A percentile compares a stretch with the other conserved stretches of the same genome.
phyloP scores from a whole-genome alignment of 2,797 vertebrate genomes.

The Alosa sapidissima region DNA sequence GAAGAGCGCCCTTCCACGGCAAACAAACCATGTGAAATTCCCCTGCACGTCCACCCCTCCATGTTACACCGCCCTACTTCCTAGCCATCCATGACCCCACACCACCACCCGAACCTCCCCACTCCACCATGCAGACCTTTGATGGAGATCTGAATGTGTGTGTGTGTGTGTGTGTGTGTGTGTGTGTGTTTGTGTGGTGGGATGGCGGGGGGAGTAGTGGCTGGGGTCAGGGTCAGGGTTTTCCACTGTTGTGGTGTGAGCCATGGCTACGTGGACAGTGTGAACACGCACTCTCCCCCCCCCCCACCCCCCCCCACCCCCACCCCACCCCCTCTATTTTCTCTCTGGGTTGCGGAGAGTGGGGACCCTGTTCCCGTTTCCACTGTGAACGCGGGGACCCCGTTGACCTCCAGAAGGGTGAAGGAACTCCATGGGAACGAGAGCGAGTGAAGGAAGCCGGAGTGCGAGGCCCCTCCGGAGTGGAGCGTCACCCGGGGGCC shows the following conservation, averaged over 20 bases:
- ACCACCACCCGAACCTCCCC: not conserved
- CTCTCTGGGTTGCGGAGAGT: slow-evolving; percentile 8
- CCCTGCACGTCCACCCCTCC: not conserved
- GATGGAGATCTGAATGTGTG: slow-evolving; percentile 14
- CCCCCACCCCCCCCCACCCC: no score
- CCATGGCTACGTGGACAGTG: not conserved
- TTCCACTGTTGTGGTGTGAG: slow-evolving; percentile 4
- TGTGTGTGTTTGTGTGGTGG: not conserved
- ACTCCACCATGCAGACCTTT: slow-evolving; percentile 27
- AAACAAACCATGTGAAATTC: slow-evolving; percentile 1
- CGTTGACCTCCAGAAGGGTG: slow-evolving; percentile 65
- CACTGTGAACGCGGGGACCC: slow-evolving; percentile 74
- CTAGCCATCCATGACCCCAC: not conserved
- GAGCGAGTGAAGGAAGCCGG: slow-evolving; percentile 39
- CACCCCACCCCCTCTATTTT: not conserved
- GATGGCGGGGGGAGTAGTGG: not conserved
- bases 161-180: not conserved
- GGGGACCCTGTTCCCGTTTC: slow-evolving; percentile 51
- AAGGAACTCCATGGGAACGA: slow-evolving; percentile 66
- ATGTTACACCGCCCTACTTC: not conserved
- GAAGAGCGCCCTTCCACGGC: not conserved
- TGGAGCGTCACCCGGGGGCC: no score
- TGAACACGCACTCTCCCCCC: not conserved
- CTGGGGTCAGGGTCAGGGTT: slow-evolving; percentile 44
- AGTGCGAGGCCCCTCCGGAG: slow-evolving; percentile 28